phyloP scores from a whole-genome alignment of 2,113 vertebrate species.

The Aptenodytes patagonicus region DNA sequence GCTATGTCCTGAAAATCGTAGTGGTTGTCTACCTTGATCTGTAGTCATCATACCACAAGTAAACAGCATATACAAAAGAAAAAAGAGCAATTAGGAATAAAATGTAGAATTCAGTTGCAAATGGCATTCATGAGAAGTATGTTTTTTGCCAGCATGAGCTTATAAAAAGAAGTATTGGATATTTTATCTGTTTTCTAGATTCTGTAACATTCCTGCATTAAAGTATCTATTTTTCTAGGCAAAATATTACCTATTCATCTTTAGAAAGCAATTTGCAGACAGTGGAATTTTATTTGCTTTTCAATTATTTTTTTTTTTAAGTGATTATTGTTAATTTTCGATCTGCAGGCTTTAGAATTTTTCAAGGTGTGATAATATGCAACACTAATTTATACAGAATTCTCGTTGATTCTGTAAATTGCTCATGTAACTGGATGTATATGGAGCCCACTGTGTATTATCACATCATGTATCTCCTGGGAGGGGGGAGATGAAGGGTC shows the following conservation, averaged over 20 bases:
- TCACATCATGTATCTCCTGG: neutral
- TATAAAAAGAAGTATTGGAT: neutral
- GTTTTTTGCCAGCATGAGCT: neutral
- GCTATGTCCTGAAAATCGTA: slow-evolving; percentile 99
- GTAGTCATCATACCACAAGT: slow-evolving; percentile 14
- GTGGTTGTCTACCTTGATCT: slow-evolving; percentile 98
- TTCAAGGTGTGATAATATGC: neutral
- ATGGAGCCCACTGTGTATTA: neutral
- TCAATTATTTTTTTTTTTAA: neutral
- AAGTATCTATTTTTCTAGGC: neutral
- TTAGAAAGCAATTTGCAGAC: neutral
- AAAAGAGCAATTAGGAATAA: slow-evolving; percentile 27
- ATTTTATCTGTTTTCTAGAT: neutral
- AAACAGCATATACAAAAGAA: slow-evolving; percentile 37
- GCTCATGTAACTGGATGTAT: neutral
- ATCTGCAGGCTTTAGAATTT: neutral
- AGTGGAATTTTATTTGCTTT: neutral
- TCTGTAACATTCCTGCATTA: neutral
- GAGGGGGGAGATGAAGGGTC: neutral
- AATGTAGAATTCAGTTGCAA: neutral
- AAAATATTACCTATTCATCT: neutral
- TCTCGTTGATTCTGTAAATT: neutral
- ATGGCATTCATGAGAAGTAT: neutral
- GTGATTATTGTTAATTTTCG: neutral
- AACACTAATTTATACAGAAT: neutral